Base-by-base conservation (phyloP, 2,797 vertebrate species). In the Gallinago stenura region DNA sequence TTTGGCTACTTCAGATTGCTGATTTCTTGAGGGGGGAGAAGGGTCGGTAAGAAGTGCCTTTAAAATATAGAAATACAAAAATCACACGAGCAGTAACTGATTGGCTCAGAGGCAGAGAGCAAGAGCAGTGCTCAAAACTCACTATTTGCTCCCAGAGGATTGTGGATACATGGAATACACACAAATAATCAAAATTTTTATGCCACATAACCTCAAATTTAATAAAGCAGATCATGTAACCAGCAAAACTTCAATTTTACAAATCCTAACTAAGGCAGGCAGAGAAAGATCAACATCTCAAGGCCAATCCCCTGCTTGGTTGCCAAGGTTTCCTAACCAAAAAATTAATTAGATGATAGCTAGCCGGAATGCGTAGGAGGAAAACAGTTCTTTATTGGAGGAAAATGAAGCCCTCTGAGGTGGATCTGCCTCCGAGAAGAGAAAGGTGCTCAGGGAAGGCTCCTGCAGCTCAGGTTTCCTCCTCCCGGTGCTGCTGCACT, bases 241-340 rank as follows among this genome's bases (percentile, higher is more conserved):
- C 46, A 72, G 68, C 30, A 68, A 58, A 71, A 66, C 62, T 35
- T 25, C 68, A 39, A 24, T 28, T 77, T 68, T 22, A 51, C 56
- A 30, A 57, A 24, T 2, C 8, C 53, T 30, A 60, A 31, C 39
- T 45, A 28, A 79, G 30, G 61, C 69, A 83, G 76, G 66, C 43
- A 81, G 69, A 70, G 43, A 48, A 76, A 76, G 83, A 89, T 45
- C 86, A 88, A 60, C 83, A 77, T 75, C 75, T 93, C 68, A 28
- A 73, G 71, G 77, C 83, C 73, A 89, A 62, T 51, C 68, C 61
- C n/a, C 30, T 25, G 76, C 75, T 56, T 15, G 16, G 82, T 77
- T 95, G 68, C 86, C 83, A 85, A 50, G 77, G 89, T 80, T 92
- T 94, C 71, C 71, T 16, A 33, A 48, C 33, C 35, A 57, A 76